Percentiles rank a stretch among this genome's conserved stretches.
Evolutionary conservation across 2,888 invertebrate species (phyloP).

Genomic region (Conomelus anceps): DNA sequence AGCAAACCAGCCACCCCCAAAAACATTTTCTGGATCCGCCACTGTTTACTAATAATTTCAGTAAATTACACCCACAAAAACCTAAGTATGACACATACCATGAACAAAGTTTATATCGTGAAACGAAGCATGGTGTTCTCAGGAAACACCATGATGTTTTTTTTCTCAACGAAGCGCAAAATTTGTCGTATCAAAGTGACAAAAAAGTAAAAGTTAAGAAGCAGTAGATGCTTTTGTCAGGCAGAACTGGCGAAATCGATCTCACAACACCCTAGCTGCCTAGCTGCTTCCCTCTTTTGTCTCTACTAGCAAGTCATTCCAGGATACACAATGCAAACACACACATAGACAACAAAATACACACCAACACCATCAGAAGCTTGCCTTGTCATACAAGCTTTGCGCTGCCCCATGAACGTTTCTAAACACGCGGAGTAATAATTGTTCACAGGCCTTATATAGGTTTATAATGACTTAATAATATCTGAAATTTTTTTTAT

Average conservation of each 20-base stretch:
- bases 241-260: not conserved
- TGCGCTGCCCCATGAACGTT: not conserved
- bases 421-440: not conserved
- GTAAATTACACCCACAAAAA: no score
- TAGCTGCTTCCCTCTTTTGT: not conserved
- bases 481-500: no score
- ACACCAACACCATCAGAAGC: not conserved
- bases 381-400: not conserved
- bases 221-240: not conserved
- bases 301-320: not conserved
- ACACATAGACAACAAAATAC: not conserved
- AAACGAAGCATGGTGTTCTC: not conserved
- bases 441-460: not conserved
- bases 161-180: not conserved
- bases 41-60: no score
- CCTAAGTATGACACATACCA: not conserved
- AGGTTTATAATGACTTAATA: no score
- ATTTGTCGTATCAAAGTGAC: not conserved
- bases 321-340: not conserved
- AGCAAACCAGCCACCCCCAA: no score
- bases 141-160: not conserved
- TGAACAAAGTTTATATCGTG: not conserved
- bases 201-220: not conserved
- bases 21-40: no score
- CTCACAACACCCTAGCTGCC: not conserved